Conservation (phyloP, 1,140 invertebrate species). For the Ceratina australensis region DNA sequence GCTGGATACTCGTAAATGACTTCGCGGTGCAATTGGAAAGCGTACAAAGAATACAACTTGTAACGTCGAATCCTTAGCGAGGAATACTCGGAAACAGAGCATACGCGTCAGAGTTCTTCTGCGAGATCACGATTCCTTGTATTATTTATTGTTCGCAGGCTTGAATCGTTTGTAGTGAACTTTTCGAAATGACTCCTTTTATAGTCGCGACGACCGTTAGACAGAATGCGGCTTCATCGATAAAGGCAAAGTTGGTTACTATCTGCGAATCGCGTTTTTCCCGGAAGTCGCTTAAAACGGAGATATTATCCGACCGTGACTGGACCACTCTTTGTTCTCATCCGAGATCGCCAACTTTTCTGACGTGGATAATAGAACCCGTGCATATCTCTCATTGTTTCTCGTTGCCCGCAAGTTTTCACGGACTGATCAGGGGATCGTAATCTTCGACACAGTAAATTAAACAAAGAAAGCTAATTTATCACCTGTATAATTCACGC, state of each 20-base stretch:
- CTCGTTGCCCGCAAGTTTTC: neutral
- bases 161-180: neutral
- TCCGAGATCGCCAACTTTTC: neutral
- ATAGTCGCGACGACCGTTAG: neutral
- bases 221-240: no score
- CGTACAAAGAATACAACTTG: neutral
- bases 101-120: no score
- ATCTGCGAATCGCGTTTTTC: neutral
- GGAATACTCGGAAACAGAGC: neutral
- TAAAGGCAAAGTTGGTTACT: neutral
- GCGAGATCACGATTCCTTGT: no score
- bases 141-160: no score
- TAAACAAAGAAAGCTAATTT: no score
- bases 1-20: neutral
- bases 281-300: conserved; percentile 14
- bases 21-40: neutral
- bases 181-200: neutral
- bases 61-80: neutral
- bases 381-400: neutral
- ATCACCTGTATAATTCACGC: no score
- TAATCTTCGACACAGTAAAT: neutral
- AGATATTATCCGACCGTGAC: conserved; percentile 6
- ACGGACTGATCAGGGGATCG: neutral
- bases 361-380: neutral
- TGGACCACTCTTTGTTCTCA: neutral